A percentile compares a stretch with the other conserved stretches of the same genome.
These are phyloP conservation scores for Lutraria rhynchaena DNA, from an alignment of 1,140 invertebrate species.

Conservation along the genomic window DNA sequence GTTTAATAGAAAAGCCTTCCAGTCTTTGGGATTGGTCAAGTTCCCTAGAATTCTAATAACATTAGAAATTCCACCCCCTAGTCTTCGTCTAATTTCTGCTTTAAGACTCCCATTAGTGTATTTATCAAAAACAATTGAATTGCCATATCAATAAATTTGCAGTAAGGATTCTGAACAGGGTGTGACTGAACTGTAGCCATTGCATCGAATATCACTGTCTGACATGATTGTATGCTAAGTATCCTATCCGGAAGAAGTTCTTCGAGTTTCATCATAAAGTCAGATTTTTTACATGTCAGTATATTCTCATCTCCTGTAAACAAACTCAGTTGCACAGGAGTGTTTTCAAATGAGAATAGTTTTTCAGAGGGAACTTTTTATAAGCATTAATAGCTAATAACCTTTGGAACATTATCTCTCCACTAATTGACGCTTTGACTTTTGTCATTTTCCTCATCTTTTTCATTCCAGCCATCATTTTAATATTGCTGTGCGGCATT, in stretches of 20 bases:
- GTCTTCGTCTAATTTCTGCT: neutral
- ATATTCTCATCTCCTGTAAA: slow-evolving; percentile 7
- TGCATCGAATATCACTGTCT: slow-evolving; percentile 4
- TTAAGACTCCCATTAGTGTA: neutral
- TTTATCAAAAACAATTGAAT: slow-evolving; percentile 9
- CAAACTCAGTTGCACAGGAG: slow-evolving; percentile 17
- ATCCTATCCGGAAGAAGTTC: neutral
- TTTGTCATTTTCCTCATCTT: neutral
- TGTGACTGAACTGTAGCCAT: slow-evolving; percentile 3
- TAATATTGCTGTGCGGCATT: slow-evolving; percentile 19
- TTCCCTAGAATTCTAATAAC: no score
- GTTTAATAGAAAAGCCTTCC: slow-evolving; percentile 16
- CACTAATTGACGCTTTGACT: neutral
- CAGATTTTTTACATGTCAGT: slow-evolving; percentile 2
- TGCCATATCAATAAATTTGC: neutral
- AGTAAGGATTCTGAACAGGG: neutral
- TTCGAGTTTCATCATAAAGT: slow-evolving; percentile 18
- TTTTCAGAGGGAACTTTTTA: slow-evolving; percentile 20
- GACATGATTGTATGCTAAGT: no score
- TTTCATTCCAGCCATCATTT: slow-evolving; percentile 19
- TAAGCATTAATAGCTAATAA: slow-evolving; percentile 15
- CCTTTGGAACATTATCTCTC: slow-evolving; percentile 9
- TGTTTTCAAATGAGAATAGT: slow-evolving; percentile 34
- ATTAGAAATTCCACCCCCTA: neutral
- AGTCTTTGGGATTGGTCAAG: neutral